Base-by-base conservation (phyloP, 2,888 invertebrate genomes). In the Sipha maydis region DNA sequence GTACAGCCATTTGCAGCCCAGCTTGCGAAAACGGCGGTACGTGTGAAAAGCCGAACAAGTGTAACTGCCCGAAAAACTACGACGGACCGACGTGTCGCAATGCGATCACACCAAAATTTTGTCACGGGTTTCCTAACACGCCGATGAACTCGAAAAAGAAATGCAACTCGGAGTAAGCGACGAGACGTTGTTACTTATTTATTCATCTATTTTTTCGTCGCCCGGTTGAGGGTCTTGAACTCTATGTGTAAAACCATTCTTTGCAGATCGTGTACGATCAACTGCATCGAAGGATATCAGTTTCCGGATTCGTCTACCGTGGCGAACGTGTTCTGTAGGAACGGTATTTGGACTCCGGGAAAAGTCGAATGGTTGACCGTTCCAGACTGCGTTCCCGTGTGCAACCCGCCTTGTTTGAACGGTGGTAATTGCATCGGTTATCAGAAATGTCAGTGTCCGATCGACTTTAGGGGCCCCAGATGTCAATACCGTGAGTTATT, bases 11-110 rank as follows among this genome's bases (percentile, higher is more conserved):
- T 90, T 97, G 97, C 91, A 91, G 93, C 34, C 95, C 96, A 0
- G 92, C 93, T 0, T 98, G 97, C 92, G 93, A 95, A 91, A 97
- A 97, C 92, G 95, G 94, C 85, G 97, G 97, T 0, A 95, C 95
- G 83, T 98, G 97, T 91, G 91, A 95, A 5, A 93, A 93, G 48
- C 95, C 96, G 0, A 95, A 96, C 91, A 93, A 94, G 0, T 98
- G 97, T 91, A 92, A 94, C 73, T 98, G 97, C 91, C 94, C 95
- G 0, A 93, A 94, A 80, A 95, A 95, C 91, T 97, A 93, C 92
- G 93, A 93, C 76, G 97, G 97, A 7, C 93, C 94, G 0, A 93
- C 94, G 90, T 97, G 97, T 91, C 95, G 97, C 92, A 94, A 34
- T 25, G 11, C 14, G 11, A n/a, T 31, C 3, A 5, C 41, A 89